phyloP scores from a whole-genome alignment of 2,888 invertebrate species.

The Pollenia angustigena region DNA sequence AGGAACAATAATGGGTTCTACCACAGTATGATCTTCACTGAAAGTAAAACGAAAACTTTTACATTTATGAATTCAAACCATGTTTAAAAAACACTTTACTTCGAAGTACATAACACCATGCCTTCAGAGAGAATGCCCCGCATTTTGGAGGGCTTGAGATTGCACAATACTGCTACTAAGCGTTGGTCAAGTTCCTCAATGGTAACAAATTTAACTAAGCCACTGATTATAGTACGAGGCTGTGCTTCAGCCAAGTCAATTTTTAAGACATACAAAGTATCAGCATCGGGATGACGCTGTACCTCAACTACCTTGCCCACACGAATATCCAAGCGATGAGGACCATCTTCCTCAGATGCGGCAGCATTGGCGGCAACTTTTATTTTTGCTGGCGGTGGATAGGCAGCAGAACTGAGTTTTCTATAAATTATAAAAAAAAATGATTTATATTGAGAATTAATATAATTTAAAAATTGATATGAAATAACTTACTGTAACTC shows the following conservation, averaged over 20 bases:
- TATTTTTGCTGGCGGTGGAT: slow-evolving; percentile 90
- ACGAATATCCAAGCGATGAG: slow-evolving; percentile 92
- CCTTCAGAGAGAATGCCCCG: slow-evolving; percentile 95
- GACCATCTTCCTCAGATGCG: slow-evolving; percentile 86
- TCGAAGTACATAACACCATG: slow-evolving; percentile 96
- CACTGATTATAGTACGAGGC: slow-evolving; percentile 91
- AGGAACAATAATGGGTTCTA: slow-evolving; percentile 94
- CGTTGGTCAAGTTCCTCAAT: slow-evolving; percentile 95
- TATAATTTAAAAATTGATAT: too few relatives aligned
- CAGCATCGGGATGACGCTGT: slow-evolving; percentile 95
- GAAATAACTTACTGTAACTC: slow-evolving; percentile 87
- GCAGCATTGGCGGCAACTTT: slow-evolving; percentile 82
- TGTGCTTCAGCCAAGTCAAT: slow-evolving; percentile 93
- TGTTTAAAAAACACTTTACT: slow-evolving; percentile 84
- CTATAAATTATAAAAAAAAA: slow-evolving; percentile 73
- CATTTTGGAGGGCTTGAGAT: slow-evolving; percentile 98
- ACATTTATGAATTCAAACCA: not conserved
- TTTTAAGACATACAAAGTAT: slow-evolving; percentile 95
- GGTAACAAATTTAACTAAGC: slow-evolving; percentile 95
- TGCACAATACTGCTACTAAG: slow-evolving; percentile 96
- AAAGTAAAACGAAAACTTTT: slow-evolving; percentile 16
- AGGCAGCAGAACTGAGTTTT: slow-evolving; percentile 91
- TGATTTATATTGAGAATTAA: too few relatives aligned
- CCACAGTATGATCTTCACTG: slow-evolving; percentile 90
- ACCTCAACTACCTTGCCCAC: slow-evolving; percentile 94